Conservation (phyloP, 2,888 invertebrate species). For the Erebia palarica region DNA sequence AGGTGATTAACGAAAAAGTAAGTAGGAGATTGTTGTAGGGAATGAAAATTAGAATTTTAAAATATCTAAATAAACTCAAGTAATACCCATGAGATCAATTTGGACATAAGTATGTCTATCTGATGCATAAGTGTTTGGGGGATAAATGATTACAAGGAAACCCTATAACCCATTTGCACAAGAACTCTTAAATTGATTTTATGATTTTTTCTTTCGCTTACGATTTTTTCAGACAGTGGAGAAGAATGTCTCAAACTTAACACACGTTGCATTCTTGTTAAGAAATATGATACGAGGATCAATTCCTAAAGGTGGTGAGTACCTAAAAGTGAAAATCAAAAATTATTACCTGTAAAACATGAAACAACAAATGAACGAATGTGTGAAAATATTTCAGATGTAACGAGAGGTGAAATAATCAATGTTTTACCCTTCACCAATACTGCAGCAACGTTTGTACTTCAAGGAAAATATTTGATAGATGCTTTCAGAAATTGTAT, state of each 20-base stretch:
- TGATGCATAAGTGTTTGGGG: too few relatives aligned
- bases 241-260: slow-evolving; percentile 49
- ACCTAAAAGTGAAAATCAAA: neutral
- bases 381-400: slow-evolving; percentile 74
- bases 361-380: neutral
- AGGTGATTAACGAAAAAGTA: too few relatives aligned
- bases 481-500: slow-evolving; percentile 79
- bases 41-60: too few relatives aligned
- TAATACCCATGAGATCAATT: too few relatives aligned
- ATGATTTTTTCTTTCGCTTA: neutral
- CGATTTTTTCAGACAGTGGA: slow-evolving; percentile 53
- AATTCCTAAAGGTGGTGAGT: slow-evolving; percentile 84
- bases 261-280: slow-evolving; percentile 71
- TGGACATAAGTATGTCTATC: too few relatives aligned
- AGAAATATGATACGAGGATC: slow-evolving; percentile 87
- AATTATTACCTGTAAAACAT: too few relatives aligned
- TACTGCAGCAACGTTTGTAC: slow-evolving; percentile 83
- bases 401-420: slow-evolving; percentile 86
- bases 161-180: too few relatives aligned
- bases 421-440: slow-evolving; percentile 89
- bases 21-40: too few relatives aligned
- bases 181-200: too few relatives aligned
- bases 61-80: too few relatives aligned
- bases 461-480: slow-evolving; percentile 84
- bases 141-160: too few relatives aligned